A percentile compares a stretch with the other conserved stretches of the same genome.
phyloP scores from a whole-genome alignment of 30 jellyfish, hydroid and myxozoan species.

The Clytia hemisphaerica region DNA sequence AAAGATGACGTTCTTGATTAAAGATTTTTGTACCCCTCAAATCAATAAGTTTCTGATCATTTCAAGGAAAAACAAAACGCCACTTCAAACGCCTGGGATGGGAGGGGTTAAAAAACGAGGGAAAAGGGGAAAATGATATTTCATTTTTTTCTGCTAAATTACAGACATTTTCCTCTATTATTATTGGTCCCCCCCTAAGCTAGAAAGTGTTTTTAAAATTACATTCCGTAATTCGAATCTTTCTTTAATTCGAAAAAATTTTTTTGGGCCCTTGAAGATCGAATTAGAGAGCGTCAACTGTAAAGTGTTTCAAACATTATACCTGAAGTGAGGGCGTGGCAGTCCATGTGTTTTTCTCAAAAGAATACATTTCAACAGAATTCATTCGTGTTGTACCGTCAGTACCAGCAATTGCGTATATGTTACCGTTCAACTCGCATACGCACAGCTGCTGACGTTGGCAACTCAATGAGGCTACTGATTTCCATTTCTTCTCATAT shows the following conservation, averaged over 20 bases:
- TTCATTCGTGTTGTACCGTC: slow-evolving; percentile 71
- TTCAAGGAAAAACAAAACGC: too few relatives aligned
- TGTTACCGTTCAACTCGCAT: slow-evolving; percentile 58
- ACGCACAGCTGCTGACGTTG: slow-evolving; percentile 98
- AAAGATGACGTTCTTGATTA: too few relatives aligned
- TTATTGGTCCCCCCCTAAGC: too few relatives aligned
- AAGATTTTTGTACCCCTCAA: too few relatives aligned
- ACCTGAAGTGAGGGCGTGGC: slow-evolving; percentile 51
- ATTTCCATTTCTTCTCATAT: slow-evolving; percentile 54
- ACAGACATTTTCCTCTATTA: too few relatives aligned
- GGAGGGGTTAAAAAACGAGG: too few relatives aligned
- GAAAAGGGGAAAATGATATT: background rate
- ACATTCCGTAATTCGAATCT: too few relatives aligned
- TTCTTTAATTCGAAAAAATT: background rate
- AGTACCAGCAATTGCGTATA: slow-evolving; percentile 95
- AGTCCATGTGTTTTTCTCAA: slow-evolving; percentile 59
- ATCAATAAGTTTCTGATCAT: too few relatives aligned
- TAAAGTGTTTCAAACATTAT: too few relatives aligned
- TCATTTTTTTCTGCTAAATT: background rate
- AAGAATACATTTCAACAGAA: slow-evolving; percentile 69
- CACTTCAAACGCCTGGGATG: too few relatives aligned
- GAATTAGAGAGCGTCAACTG: background rate
- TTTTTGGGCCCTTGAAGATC: background rate
- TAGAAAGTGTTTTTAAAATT: background rate
- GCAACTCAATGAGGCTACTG: slow-evolving; percentile 53